phyloP scores from a whole-genome alignment of 2,888 invertebrate genomes.

The Caenorhabditis sp. region DNA sequence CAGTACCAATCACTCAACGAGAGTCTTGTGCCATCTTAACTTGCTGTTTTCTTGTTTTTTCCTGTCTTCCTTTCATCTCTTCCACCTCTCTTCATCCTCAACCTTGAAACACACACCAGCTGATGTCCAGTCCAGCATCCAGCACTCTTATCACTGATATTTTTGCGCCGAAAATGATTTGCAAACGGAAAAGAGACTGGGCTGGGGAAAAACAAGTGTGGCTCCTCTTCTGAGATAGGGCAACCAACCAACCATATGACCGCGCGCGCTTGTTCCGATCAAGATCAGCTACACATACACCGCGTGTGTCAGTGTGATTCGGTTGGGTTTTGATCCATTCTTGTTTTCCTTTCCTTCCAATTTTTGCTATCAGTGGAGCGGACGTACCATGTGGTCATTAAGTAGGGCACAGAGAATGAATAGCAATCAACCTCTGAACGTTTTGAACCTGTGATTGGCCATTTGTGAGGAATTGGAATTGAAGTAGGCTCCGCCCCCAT shows the following conservation, averaged over 20 bases:
- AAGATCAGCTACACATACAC: slow-evolving; percentile 20
- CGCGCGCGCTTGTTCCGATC: neutral
- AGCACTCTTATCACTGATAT: slow-evolving; percentile 17
- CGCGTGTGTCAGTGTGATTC: slow-evolving; percentile 37
- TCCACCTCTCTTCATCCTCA: neutral
- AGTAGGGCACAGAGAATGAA: slow-evolving; percentile 49
- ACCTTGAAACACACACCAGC: slow-evolving; percentile 52
- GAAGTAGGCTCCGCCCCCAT: neutral
- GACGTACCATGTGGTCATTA: slow-evolving; percentile 25
- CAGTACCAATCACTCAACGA: neutral
- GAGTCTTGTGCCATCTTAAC: slow-evolving; percentile 30
- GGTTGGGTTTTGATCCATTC: slow-evolving; percentile 49
- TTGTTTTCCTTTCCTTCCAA: slow-evolving; percentile 6
- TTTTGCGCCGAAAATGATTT: slow-evolving; percentile 31
- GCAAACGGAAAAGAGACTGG: slow-evolving; percentile 24
- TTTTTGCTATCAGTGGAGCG: slow-evolving; percentile 19
- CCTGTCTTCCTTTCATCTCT: neutral
- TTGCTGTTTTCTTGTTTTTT: slow-evolving; percentile 41
- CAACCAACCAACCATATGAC: neutral
- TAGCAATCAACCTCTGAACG: slow-evolving; percentile 46
- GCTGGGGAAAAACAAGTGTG: slow-evolving; percentile 4
- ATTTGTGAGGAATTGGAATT: neutral
- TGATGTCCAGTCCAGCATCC: slow-evolving; percentile 13
- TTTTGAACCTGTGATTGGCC: neutral
- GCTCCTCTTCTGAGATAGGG: neutral